Evolutionary conservation across 2,888 invertebrate species (phyloP).

Genomic region (Agrochola lota): DNA sequence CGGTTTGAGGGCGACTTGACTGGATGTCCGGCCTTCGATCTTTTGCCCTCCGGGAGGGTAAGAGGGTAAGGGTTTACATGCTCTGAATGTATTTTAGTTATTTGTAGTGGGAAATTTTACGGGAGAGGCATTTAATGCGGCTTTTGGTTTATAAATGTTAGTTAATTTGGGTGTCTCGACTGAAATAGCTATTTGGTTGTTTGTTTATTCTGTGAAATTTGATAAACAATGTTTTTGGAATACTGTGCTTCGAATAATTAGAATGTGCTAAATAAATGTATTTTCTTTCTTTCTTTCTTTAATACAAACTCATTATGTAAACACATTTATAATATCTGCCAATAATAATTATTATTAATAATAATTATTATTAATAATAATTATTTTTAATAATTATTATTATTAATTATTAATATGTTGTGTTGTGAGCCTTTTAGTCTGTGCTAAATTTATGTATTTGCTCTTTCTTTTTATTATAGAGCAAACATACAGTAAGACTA

Average conservation of each 20-base stretch:
- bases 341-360: neutral
- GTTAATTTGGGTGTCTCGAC: constrained; percentile 53
- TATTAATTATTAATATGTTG: too few relatives aligned
- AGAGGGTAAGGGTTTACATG: constrained; percentile 73
- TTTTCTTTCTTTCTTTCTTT: too few relatives aligned
- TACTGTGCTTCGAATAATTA: neutral
- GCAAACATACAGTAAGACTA: neutral
- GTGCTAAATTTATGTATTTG: too few relatives aligned
- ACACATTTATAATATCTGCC: neutral
- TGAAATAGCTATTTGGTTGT: constrained; percentile 5
- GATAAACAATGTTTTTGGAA: neutral
- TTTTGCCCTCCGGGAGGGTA: constrained; percentile 82
- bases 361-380: neutral
- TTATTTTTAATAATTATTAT: neutral
- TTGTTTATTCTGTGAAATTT: constrained; percentile 12
- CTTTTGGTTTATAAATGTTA: constrained; percentile 52
- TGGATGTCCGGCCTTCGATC: constrained; percentile 88
- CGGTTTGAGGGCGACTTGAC: constrained; percentile 87
- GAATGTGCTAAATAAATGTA: too few relatives aligned
- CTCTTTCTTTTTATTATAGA: neutral
- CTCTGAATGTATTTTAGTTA: constrained; percentile 77
- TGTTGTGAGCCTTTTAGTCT: too few relatives aligned
- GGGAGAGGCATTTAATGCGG: constrained; percentile 63
- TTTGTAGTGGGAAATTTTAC: constrained; percentile 74
- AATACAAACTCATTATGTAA: neutral